Percentiles rank a stretch among this genome's conserved stretches.
Evolutionary conservation across 92 coral and sea anemone species (phyloP).

Genomic region (Palythoa grandis): DNA sequence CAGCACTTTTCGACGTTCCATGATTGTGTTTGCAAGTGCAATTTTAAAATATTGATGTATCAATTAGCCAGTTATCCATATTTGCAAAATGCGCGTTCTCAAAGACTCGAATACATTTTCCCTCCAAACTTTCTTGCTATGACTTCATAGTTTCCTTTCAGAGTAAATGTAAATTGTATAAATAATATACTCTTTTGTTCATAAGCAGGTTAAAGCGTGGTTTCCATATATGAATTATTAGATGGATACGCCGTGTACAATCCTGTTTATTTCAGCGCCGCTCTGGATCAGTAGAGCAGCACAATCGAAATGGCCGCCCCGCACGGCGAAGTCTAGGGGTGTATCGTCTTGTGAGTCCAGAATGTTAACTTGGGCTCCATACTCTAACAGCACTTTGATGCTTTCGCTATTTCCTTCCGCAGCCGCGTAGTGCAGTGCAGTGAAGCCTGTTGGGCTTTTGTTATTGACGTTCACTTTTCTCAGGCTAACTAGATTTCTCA

Average conservation of each 20-base stretch:
- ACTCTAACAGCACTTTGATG: conserved; percentile 66
- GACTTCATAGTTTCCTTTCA: too few relatives aligned
- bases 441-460: conserved; percentile 84
- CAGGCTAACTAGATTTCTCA: conserved; percentile 65
- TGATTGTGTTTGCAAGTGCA: background rate
- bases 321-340: conserved; percentile 94
- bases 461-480: conserved; percentile 78
- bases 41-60: background rate
- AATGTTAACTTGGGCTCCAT: conserved; percentile 75
- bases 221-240: background rate
- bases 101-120: background rate
- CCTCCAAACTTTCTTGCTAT: background rate
- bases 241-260: conserved; percentile 74
- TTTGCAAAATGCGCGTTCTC: too few relatives aligned
- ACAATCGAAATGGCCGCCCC: conserved; percentile 96
- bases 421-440: conserved; percentile 92
- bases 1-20: background rate
- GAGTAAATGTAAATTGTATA: too few relatives aligned
- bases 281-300: conserved; percentile 89
- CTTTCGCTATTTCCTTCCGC: conserved; percentile 91
- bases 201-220: background rate
- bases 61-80: background rate
- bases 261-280: conserved; percentile 91
- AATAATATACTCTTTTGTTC: background rate
- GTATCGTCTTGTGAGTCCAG: conserved; percentile 85